A percentile compares a stretch with the other conserved stretches of the same genome.
Conservation (phyloP, 2,113 vertebrate genomes). For the Patagioenas fasciata region DNA sequence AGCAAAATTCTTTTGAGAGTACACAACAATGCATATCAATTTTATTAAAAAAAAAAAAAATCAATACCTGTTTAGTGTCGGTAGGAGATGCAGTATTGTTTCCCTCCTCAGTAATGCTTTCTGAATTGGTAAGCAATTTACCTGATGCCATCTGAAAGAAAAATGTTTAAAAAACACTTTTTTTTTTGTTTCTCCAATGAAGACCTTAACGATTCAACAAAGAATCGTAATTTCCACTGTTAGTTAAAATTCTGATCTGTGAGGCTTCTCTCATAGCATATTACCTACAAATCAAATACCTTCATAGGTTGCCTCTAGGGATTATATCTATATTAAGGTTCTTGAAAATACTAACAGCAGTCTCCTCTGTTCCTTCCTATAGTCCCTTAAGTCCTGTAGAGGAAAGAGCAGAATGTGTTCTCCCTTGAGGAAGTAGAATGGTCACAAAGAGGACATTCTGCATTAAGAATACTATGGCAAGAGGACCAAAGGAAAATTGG, state of each 20-base stretch:
- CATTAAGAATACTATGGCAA: not conserved
- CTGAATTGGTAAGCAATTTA: not conserved
- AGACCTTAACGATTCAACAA: not conserved
- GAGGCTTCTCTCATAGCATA: not conserved
- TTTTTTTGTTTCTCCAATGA: not conserved
- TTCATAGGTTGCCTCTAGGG: not conserved
- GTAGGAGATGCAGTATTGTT: not conserved
- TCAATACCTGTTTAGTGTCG: not conserved
- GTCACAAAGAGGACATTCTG: not conserved
- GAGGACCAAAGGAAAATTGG: not conserved
- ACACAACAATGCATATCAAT: not conserved
- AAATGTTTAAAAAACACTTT: not conserved
- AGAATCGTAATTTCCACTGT: not conserved
- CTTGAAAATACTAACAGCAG: not conserved
- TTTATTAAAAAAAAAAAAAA: not conserved
- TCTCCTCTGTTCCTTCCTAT: not conserved
- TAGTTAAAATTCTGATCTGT: not conserved
- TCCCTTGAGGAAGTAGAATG: not conserved
- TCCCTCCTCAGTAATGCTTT: slow-evolving; percentile 5
- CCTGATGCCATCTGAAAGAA: not conserved
- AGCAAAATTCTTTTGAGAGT: not conserved
- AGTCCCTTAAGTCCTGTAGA: not conserved
- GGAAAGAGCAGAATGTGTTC: not conserved
- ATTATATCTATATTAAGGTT: not conserved
- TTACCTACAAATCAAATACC: not conserved